Evolutionary conservation across 2,888 invertebrate species (phyloP), one percentile per base, ranked within the genome.

Genomic region (Sarcophaga subvicina): DNA sequence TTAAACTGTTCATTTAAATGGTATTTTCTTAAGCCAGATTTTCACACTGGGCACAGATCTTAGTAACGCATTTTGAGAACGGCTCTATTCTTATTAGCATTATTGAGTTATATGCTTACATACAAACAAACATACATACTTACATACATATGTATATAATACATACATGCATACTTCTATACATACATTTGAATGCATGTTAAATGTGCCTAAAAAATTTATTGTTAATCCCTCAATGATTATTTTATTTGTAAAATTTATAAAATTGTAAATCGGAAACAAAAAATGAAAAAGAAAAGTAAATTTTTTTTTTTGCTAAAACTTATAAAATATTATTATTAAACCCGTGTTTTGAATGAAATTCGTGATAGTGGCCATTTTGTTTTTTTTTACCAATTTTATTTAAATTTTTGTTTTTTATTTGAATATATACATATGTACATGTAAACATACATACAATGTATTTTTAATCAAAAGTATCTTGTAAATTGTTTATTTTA

Each of bases 281-380:
- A 37, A 88, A 54, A 82, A 78, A 79, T 71, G 17, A 81, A 73
- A 76, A 54, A 12, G 27, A 80, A 54, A 59, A 62, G n/a, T 22
- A 54, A 45, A 60, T 70, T 64, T 17, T 69, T 72, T 67, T 27
- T 37, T 73, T 77, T 67, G 60, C 77, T 82, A 77, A 62, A 62
- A 62, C 17, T 54, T 54, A 54, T 2, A 37, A 37, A 37, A 80
- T 71, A 59, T 54, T 66, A 37, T 82, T 83, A 77, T 71, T 90
- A 88, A 47, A 71, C 89, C 89, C 90, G 91, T 92, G 91, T 91
- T 92, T 92, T 90, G 91, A 92, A 91, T 91, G 90, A 91, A 92
- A 92, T 92, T 92, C 92, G 90, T 92, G 91, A 91, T 92, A 91
- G 92, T 92, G 93, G 92, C 91, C 91, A 91, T 92, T 90, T 89